Conservation (phyloP, 2,888 invertebrate species). For the Eupithecia dodoneata region DNA sequence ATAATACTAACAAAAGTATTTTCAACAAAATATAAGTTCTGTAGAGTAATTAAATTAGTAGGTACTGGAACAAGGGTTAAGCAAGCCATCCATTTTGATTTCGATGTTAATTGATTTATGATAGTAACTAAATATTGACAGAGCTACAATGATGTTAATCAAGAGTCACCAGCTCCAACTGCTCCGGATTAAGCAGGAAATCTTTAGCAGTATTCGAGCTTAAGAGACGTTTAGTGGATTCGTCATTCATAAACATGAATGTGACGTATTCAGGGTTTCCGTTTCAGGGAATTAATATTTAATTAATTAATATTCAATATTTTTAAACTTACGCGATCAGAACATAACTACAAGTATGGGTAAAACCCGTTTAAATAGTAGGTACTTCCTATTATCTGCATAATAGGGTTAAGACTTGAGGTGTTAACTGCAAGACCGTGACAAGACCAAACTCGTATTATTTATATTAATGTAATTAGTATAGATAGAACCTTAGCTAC, state of each 20-base stretch:
- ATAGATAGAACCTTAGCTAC: no score
- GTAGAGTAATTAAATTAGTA: no score
- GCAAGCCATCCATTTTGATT: background rate
- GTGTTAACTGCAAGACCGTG: no score
- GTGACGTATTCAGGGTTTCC: background rate
- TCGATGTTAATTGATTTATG: background rate
- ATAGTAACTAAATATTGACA: background rate
- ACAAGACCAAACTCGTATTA: no score
- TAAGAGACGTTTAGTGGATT: constrained; percentile 44
- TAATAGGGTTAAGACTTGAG: no score
- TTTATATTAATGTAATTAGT: no score
- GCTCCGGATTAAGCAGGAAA: constrained; percentile 25
- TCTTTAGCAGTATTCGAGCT: constrained; percentile 38
- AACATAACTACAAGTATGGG: no score
- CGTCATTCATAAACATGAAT: constrained; percentile 46
- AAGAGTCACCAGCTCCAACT: constrained; percentile 3
- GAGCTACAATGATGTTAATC: background rate
- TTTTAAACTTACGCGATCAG: no score
- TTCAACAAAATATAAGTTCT: no score
- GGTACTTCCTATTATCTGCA: background rate
- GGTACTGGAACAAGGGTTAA: background rate
- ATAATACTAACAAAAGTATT: no score
- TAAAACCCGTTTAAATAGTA: no score
- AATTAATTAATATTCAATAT: background rate
- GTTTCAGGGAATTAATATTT: background rate